These are phyloP conservation scores for Paradoxurus hermaphroditus DNA, from an alignment of 2,113 vertebrate genomes.

Conservation along the genomic window DNA sequence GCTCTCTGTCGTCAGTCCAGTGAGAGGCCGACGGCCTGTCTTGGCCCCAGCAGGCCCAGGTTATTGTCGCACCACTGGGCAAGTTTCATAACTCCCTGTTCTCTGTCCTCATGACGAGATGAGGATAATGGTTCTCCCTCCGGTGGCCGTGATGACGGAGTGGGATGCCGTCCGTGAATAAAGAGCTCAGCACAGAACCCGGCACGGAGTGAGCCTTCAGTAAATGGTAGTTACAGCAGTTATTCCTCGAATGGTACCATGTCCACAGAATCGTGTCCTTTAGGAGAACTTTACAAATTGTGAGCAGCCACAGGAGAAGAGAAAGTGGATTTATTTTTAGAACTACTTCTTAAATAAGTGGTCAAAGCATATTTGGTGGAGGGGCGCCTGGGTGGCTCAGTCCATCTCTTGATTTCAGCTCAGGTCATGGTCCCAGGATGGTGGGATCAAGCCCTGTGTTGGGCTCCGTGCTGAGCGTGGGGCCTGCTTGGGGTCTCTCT, in stretches of 20 bases:
- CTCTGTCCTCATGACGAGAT: neutral
- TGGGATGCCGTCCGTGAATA: neutral
- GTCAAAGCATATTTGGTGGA: neutral
- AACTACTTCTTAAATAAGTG: neutral
- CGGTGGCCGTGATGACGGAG: neutral
- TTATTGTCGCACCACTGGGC: neutral
- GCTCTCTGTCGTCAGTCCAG: neutral
- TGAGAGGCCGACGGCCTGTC: neutral
- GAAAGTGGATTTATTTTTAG: neutral
- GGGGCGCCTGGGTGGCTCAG: too few relatives aligned
- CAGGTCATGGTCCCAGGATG: too few relatives aligned
- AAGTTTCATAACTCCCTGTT: neutral
- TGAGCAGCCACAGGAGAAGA: neutral
- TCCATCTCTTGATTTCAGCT: too few relatives aligned
- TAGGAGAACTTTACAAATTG: neutral
- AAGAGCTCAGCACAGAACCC: neutral
- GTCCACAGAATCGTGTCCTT: neutral
- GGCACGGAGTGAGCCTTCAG: neutral
- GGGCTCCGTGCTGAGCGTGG: too few relatives aligned
- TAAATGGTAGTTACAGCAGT: neutral
- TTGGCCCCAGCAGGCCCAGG: neutral
- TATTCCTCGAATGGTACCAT: neutral
- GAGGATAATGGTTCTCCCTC: neutral
- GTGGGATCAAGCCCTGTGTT: too few relatives aligned
- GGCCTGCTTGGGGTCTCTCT: too few relatives aligned